Base-by-base conservation (phyloP, 2,888 invertebrate species). In the Cheilosia scutellata region DNA sequence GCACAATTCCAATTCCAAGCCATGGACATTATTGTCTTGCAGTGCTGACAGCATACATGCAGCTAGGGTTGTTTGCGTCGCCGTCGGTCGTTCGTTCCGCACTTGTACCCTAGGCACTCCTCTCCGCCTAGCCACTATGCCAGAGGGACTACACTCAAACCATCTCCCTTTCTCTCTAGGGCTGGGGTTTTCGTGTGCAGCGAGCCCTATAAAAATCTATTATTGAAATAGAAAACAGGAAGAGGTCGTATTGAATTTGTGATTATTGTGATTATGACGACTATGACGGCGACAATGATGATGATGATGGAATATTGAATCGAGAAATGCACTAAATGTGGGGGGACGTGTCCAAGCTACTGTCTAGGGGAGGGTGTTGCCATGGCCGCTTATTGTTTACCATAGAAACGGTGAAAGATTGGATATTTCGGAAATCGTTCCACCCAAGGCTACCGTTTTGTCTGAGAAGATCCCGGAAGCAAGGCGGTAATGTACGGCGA, bases 171-270 rank as follows among this genome's bases (percentile, higher is more conserved):
- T 74, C 33, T 13, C 53, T 37, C 13, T 66, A 51, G 51, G 49
- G 68, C 63, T 58, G 16, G 42, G 55, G 49, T 62, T 80, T 71
- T 65, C 60, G 58, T 76, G 49, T 51, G 65, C 58, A 79, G 58
- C 16, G 63, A 80, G 75, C 58, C 82, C 77, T 82, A 87, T 65
- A 82, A 87, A 86, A 87, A 74, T 82, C 82, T 87, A 82, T 87
- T 77, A 82, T 82, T 63, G 63, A 82, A 87, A 70, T 53, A 68
- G 57, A 82, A 86, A 82, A 82, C 87, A 87, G 87, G 87, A 87
- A 87, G 87, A 87, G 82, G 87, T 82, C 87, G 87, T 78, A 87
- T 78, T 78, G 87, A 87, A 87, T 87, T 78, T 87, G 87, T 87
- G 87, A 80, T 80, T 80, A 74, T 80, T 49, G 37, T 60, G 55